Evolutionary conservation across 1,140 invertebrate species (phyloP).

Genomic region (Heliconius congener): DNA sequence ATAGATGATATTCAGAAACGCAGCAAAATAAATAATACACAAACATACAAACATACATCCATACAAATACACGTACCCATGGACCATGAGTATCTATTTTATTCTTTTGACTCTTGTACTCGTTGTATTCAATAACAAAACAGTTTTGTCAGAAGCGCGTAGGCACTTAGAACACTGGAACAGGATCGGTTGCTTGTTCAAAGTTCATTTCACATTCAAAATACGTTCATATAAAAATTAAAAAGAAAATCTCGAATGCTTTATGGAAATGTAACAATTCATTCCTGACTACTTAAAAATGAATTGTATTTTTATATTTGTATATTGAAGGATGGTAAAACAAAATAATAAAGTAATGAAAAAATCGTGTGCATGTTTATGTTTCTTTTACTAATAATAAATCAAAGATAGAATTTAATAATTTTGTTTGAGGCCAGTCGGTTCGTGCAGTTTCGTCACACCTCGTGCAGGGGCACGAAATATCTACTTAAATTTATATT

Average conservation of each 20-base stretch:
- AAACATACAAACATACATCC: not conserved
- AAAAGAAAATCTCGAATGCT: conserved; percentile 33
- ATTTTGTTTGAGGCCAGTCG: too few species aligned
- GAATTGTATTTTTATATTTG: not conserved
- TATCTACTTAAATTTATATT: too few species aligned
- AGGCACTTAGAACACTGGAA: conserved; percentile 61
- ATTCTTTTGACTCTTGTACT: conserved; percentile 56
- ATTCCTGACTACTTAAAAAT: conserved; percentile 13
- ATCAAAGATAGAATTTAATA: too few species aligned
- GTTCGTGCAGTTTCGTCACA: too few species aligned
- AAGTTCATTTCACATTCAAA: conserved; percentile 64
- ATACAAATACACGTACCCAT: not conserved
- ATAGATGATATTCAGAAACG: not conserved
- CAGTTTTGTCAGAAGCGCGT: conserved; percentile 63
- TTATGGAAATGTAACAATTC: conserved; percentile 61
- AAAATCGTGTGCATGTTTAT: too few species aligned
- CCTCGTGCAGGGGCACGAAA: too few species aligned
- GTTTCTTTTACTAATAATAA: too few species aligned
- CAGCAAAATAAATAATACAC: not conserved
- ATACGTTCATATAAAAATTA: conserved; percentile 40
- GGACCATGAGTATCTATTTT: conserved; percentile 19
- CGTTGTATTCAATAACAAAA: conserved; percentile 54
- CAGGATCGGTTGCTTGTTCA: conserved; percentile 56
- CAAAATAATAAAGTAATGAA: not conserved
- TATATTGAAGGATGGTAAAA: not conserved